Evolutionary conservation across 2,888 invertebrate genomes (phyloP), one percentile per base, ranked within the genome.

Genomic region (Lingula anatina): DNA sequence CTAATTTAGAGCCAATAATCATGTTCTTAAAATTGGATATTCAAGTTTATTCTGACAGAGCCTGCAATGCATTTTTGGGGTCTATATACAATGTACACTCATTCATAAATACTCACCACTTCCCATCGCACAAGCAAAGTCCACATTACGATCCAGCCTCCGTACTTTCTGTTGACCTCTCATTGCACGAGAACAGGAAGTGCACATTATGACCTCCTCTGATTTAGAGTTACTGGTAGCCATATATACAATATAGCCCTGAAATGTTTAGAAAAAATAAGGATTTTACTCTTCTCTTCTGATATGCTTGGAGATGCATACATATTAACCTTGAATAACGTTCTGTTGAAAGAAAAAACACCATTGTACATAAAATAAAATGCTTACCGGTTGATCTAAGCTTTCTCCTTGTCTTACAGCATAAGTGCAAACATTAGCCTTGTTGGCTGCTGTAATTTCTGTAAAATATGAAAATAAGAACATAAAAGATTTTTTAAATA

Each of bases 391-490:
- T 53, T 76, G 76, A 49, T 74, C 70, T 26, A 76, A 65, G 37
- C 70, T 65, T 18, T 62, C 64, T 18, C 61, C 61, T 49, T 64
- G 62, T 24, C 69, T 58, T 26, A 76, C 71, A 45, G 75, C 64
- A 53, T 61, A 73, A 1, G 74, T 73, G 56, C 76, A 76, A 12
- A 76, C 72, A 57, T 73, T 71, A 2, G 70, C 71, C 49, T 64
- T 66, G 57, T 72, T 75, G 9, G 75, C 75, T 7, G 73, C 73
- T 1, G 75, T 75, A 20, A 76, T 71, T 57, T 75, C 76, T 73
- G 61, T n/a, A 59, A 51, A 36, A 39, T 18, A 21, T n/a, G n/a
- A n/a, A n/a, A n/a, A n/a, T n/a, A n/a, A n/a, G n/a, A n/a, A n/a
- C n/a, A n/a, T n/a, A n/a, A n/a, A n/a, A n/a, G n/a, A n/a, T n/a